Evolutionary conservation across 2,113 vertebrate genomes (phyloP), one percentile per base, ranked within the genome.

Genomic region (Tetrao urogallus): DNA sequence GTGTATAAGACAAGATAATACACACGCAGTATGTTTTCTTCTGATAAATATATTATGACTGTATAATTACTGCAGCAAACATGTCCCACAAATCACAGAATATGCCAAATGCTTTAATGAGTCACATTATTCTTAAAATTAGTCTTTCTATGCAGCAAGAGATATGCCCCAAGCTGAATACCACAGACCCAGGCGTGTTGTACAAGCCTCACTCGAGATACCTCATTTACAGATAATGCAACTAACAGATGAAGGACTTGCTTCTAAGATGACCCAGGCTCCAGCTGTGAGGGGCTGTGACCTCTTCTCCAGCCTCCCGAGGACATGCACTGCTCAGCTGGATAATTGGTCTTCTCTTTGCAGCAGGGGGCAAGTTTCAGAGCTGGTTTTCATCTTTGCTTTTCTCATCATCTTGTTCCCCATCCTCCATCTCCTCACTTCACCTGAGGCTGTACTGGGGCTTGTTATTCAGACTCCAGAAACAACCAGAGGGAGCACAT

Each of bases 161-260:
- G 61, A 48, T 25, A 32, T 71, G 6, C 36, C 43, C 36, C 10
- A 30, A 74, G 52, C 36, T 70, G 58, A 54, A 54, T 91, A 52
- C 24, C 21, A 63, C 63, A 80, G 82, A 50, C 13, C 14, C 32
- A 1, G 2, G 14, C 0, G 0, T 66, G 40, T 66, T 48, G n/a
- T 75, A 61, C 47, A 48, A 93, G 38, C 54, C 43, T 81, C 63
- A 32, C 54, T 32, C 0, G 5, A 76, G 67, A 30, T 11, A 72
- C 4, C 34, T 87, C 30, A 18, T 73, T 69, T 77, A 63, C 20
- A 70, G 60, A 47, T 50, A 89, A 38, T 42, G 19, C 38, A 66
- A 72, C 30, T 54, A 85, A 50, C 67, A 54, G 32, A 21, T 17
- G 77, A 48, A 81, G 56, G 58, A 82, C 64, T 84, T 64, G 38